Base-by-base conservation (phyloP, 2,113 vertebrate species). In the Aplodontia rufa region DNA sequence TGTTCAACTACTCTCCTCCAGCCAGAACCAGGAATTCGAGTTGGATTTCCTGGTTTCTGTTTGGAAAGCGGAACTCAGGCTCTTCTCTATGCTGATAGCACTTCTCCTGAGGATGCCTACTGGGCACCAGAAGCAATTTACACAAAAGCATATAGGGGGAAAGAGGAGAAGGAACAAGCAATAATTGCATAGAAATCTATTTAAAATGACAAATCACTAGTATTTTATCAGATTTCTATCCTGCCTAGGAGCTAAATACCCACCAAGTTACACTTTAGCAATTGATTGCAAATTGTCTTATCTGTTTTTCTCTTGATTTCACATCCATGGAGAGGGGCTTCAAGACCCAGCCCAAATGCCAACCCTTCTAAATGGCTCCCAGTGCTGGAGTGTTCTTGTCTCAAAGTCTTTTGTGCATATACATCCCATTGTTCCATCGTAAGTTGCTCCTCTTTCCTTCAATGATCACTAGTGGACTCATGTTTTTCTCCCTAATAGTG, bases 201-300 rank as follows among this genome's bases (percentile, higher is more conserved):
- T 97, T 92, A 76, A 89, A 93, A 92, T 85, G 85, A 93, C 79
- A 80, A 78, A 45, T 92, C 80, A 5, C 81, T 93, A 8, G 6
- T 37, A 69, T 92, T 87, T 94, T 87, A 87, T 79, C 64, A 90
- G 78, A 95, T 94, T 82, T 90, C 51, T 6, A 28, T 72, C 71
- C 76, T 66, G 86, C 30, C 86, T 94, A 35, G 69, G n/a, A 55
- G 68, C 91, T 89, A 95, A 81, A 83, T 79, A 66, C 20, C 71
- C 69, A 74, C n/a, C 35, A 79, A 95, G 85, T 75, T 68, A 72
- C 76, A n/a, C 93, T 79, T 91, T 80, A 81, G 71, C 26, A 17
- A 75, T 78, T 9, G 9, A 90, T 49, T 62, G 9, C 45, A 91
- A 91, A 80, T 22, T 40, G 17, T 53, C 32, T 74, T 69, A 62